Percentiles rank a stretch among this genome's conserved stretches.
Conservation (phyloP, 2,113 vertebrate species). For the Nothoprocta pentlandii region DNA sequence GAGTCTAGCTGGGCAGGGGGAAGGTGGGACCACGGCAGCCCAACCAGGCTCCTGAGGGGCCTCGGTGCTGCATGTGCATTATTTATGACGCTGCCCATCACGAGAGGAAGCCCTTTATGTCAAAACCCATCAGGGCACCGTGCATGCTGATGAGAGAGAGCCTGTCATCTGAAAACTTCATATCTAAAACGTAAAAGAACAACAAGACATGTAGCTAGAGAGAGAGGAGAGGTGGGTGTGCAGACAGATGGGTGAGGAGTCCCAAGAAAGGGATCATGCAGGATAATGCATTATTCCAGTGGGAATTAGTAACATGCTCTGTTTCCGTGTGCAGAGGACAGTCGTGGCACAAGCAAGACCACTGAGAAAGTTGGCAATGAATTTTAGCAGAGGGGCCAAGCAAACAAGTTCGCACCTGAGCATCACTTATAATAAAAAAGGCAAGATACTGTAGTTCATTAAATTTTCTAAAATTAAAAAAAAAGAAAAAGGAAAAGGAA, state of each 20-base stretch:
- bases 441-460: not conserved
- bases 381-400: not conserved
- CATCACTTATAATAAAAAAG: not conserved
- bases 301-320: not conserved
- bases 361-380: not conserved
- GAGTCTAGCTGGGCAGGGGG: not conserved
- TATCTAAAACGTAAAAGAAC: not conserved
- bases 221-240: not conserved
- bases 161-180: not conserved
- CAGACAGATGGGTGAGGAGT: not conserved
- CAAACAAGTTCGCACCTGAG: not conserved
- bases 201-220: not conserved
- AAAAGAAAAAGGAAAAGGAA: not conserved
- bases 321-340: not conserved
- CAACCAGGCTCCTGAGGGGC: not conserved
- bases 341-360: not conserved
- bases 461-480: not conserved
- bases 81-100: accelerated
- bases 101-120: not conserved
- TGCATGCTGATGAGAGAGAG: not conserved
- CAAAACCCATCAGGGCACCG: not conserved
- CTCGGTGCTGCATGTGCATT: not conserved
- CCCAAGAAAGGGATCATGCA: not conserved
- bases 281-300: not conserved
- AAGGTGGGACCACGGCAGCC: not conserved